Base-by-base conservation (phyloP, 2,888 invertebrate species). In the Pachycephus smyrnensis region DNA sequence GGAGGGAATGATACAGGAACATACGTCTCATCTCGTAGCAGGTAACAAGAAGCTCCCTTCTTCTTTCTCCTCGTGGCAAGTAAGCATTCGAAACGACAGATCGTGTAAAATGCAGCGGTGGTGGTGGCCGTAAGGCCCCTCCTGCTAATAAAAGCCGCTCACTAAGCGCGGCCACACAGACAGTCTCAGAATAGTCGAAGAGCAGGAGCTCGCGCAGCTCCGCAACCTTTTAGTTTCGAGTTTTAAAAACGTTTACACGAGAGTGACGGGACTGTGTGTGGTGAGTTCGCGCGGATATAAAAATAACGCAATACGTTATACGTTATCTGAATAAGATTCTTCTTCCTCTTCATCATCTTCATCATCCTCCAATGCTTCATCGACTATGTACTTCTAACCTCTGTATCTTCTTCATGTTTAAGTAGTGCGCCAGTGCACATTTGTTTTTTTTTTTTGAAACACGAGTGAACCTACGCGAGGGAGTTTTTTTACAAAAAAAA, bases 91-190 rank as follows among this genome's bases (percentile, higher is more conserved):
- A 80, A 82, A 81, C 71, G 84, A 83, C 85, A 83, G 88, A 84
- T 32, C 71, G 83, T 23, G 55, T 84, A 86, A 90, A 89, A 88
- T 89, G 89, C 88, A 89, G 85, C 87, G 55, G 55, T 55, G 55
- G 55, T 55, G 55, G 55, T 15, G 55, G 55, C 55, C 87, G 89
- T 85, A 86, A 88, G 90, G 87, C 90, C 89, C 90, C 91, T 90
- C 89, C 91, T 90, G 90, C 90, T 89, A 91, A 91, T 91, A 91
- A 90, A 91, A 91, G 90, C 91, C 90, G 91, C 90, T 91, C 90
- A 88, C 91, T 90, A 89, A 90, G 87, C 90, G 88, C 84, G 82
- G 88, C 86, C 87, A 90, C 88, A 90, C 91, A 91, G 90, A 91
- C 90, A 91, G 91, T 91, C 87, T 91, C 90, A 89, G 90, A 88